Base-by-base conservation (phyloP, 1,140 invertebrate genomes). In the Zaprionus ornatus region DNA sequence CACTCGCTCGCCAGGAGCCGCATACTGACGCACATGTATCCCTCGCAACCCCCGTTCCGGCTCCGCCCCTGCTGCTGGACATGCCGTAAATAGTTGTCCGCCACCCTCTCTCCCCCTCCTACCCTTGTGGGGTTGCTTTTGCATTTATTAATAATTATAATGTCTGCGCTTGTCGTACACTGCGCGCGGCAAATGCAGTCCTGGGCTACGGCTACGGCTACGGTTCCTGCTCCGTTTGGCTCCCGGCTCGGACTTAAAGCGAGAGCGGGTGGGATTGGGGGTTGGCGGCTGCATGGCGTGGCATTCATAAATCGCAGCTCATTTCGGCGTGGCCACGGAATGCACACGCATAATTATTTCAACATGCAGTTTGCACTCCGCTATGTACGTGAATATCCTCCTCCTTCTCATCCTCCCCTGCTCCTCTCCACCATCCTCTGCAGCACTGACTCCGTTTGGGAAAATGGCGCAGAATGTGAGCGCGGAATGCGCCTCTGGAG, bases 121-220 rank as follows among this genome's bases (percentile, higher is more conserved):
- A 19, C 15, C 50, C 54, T 4, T 25, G 21, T 78, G 62, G 50
- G 45, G 67, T 69, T 70, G 73, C 77, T 78, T 75, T 80, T 90
- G 85, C 81, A 88, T 88, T 88, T 88, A 88, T 90, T 88, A 88
- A 88, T 88, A 88, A 88, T 88, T 88, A 88, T 88, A 90, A 88
- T 90, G 85, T 88, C 85, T 88, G 85, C 72, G 67, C 78, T 70
- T 80, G 79, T 79, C 81, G 82, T 76, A 70, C 75, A 74, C 55
- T 45, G 54, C 48, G 65, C 35, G 45, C 52, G 40, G 37, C 40
- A 35, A 48, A 48, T 48, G 45, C 45, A 48, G 45, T 19, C 45
- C 32, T 23, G 50, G 6, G 35, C 40, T 50, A 37, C 63, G 40
- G 29, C 50, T 23, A 56, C 59, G 19, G 45, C 42, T 35, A 12